A percentile compares a stretch with the other conserved stretches of the same genome.
Conservation (phyloP, 1,140 invertebrate species). For the Nephila pilipes region DNA sequence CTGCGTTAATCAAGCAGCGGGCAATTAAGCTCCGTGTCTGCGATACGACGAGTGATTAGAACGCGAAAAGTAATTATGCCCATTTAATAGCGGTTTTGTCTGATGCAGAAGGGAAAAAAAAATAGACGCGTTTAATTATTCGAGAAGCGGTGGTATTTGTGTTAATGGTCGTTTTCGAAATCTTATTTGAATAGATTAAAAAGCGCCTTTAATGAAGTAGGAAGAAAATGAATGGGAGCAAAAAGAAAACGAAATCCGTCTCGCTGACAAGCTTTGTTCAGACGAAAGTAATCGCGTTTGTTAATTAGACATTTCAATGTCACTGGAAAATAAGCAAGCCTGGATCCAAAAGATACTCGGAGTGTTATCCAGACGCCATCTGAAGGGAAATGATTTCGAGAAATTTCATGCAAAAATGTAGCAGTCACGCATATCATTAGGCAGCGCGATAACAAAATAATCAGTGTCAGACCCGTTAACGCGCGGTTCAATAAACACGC, state of each 20-base stretch:
- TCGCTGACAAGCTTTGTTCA: not conserved
- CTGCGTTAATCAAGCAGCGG: not conserved
- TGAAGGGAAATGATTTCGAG: too few relatives aligned
- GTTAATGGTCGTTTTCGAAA: not conserved
- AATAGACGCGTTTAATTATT: slow-evolving; percentile 1
- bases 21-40: not conserved
- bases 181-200: not conserved
- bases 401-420: too few relatives aligned
- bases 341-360: too few relatives aligned
- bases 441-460: too few relatives aligned
- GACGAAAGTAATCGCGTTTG: not conserved
- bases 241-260: not conserved
- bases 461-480: too few relatives aligned
- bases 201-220: not conserved
- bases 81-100: not conserved
- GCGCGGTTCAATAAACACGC: too few relatives aligned
- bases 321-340: not conserved
- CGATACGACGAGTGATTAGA: not conserved
- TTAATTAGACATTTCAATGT: not conserved
- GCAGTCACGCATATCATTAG: too few relatives aligned
- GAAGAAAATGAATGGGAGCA: not conserved
- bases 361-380: too few relatives aligned
- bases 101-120: not conserved
- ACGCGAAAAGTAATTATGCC: not conserved
- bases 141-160: not conserved